These are phyloP conservation scores for Tamias sibiricus DNA, from an alignment of 2,113 vertebrate species.

Conservation along the genomic window DNA sequence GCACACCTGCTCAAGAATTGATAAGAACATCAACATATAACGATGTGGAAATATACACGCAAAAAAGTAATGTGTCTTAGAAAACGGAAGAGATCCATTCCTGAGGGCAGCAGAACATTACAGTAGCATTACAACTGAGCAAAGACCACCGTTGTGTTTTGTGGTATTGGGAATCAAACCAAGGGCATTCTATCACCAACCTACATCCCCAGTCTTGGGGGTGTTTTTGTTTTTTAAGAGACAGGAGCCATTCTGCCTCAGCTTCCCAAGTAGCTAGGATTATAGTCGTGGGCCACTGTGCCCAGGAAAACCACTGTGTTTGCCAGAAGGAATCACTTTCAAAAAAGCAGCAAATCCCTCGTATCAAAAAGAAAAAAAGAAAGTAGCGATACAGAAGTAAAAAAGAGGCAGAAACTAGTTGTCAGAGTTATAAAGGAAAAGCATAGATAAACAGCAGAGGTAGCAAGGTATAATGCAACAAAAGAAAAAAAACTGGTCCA, in stretches of 20 bases:
- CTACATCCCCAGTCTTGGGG: too few species aligned
- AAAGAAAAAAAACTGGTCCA: constrained; percentile 18
- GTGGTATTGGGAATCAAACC: too few species aligned
- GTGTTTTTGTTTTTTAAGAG: too few species aligned
- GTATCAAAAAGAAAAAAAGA: background rate
- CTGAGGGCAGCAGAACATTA: background rate
- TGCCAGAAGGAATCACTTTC: constrained; percentile 38
- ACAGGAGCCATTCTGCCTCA: too few species aligned
- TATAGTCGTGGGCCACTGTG: too few species aligned
- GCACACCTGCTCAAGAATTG: background rate
- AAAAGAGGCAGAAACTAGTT: constrained; percentile 14
- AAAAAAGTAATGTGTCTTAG: background rate
- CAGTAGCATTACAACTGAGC: background rate
- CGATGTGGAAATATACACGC: background rate
- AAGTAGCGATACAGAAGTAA: constrained; percentile 39
- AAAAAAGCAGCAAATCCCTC: constrained; percentile 16
- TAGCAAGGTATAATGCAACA: constrained; percentile 17
- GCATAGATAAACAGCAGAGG: background rate
- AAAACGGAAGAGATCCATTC: background rate
- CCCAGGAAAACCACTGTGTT: background rate
- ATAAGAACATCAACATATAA: background rate
- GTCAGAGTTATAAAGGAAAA: constrained; percentile 12
- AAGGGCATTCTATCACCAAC: too few species aligned
- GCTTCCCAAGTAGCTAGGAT: too few species aligned
- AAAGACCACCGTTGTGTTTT: constrained; percentile 11